phyloP scores from a whole-genome alignment of 53 echinoderm and acorn worm genomes.

The Hippasteria phrygiana region DNA sequence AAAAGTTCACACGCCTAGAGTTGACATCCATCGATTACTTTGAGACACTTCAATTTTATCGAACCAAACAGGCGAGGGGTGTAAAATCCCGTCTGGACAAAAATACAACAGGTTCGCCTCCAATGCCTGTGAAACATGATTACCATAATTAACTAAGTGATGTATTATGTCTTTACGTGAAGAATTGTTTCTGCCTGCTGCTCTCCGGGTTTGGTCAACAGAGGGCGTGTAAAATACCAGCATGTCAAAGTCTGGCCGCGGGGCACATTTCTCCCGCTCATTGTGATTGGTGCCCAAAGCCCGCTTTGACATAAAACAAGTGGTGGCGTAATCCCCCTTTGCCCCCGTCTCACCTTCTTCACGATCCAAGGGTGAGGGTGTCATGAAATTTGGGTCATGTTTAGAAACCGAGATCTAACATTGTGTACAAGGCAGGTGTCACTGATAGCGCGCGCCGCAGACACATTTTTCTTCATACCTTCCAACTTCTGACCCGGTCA shows the following conservation, averaged over 20 bases:
- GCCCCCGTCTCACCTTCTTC: constrained; percentile 33
- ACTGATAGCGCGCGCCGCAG: constrained; percentile 18
- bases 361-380: constrained; percentile 30
- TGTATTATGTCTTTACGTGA: no score
- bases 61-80: no score
- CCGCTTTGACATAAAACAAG: not conserved
- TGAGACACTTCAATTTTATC: no score
- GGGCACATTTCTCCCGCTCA: no score
- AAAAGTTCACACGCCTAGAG: no score
- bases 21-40: no score
- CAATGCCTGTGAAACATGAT: no score
- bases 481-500: constrained; percentile 49
- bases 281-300: not conserved
- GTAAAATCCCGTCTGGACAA: no score
- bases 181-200: no score
- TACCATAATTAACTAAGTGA: no score
- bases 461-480: constrained; percentile 23
- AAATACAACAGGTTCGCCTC: no score
- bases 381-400: constrained; percentile 53
- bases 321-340: not conserved
- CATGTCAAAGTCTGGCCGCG: no score
- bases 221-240: not conserved
- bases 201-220: not conserved
- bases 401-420: constrained; percentile 46
- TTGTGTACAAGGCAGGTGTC: constrained; percentile 11